Conservation (phyloP, 2,888 invertebrate species). For the Cenopis cana region DNA sequence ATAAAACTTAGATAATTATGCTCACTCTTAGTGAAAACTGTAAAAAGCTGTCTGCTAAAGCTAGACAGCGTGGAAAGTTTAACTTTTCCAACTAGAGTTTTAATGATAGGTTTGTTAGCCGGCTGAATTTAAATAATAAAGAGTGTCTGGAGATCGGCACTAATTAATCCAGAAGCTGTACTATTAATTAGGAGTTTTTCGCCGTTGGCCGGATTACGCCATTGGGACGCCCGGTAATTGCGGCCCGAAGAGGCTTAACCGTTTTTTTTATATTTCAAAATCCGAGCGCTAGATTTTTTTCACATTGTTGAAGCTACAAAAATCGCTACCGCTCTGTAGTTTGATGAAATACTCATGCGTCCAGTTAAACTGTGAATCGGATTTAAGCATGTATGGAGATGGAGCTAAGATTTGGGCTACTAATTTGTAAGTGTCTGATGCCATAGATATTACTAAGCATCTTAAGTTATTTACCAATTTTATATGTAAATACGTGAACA, state of each 20-base stretch:
- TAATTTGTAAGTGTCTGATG: background rate
- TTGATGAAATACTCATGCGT: background rate
- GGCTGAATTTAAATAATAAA: slow-evolving; percentile 61
- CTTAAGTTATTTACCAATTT: background rate
- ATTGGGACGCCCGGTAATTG: slow-evolving; percentile 64
- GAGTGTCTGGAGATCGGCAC: slow-evolving; percentile 59
- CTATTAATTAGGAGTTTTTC: slow-evolving; percentile 81
- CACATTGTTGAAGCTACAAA: slow-evolving; percentile 13
- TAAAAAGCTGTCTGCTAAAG: slow-evolving; percentile 12
- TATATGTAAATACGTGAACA: too few species aligned
- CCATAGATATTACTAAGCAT: background rate
- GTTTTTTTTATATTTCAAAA: slow-evolving; percentile 50
- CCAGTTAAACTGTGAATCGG: background rate
- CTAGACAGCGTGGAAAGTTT: slow-evolving; percentile 12
- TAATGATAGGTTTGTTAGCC: slow-evolving; percentile 39
- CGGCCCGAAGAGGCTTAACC: slow-evolving; percentile 52
- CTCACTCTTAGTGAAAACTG: slow-evolving; percentile 8
- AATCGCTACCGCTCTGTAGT: slow-evolving; percentile 1
- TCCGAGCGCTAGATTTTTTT: slow-evolving; percentile 27
- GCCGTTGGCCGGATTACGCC: slow-evolving; percentile 69
- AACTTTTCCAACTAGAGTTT: slow-evolving; percentile 25
- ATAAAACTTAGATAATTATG: slow-evolving; percentile 31
- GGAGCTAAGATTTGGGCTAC: background rate
- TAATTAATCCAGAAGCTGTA: slow-evolving; percentile 77
- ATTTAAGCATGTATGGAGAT: background rate